Conservation (phyloP, 2,888 invertebrate genomes). For the Napeogenes sylphis region DNA sequence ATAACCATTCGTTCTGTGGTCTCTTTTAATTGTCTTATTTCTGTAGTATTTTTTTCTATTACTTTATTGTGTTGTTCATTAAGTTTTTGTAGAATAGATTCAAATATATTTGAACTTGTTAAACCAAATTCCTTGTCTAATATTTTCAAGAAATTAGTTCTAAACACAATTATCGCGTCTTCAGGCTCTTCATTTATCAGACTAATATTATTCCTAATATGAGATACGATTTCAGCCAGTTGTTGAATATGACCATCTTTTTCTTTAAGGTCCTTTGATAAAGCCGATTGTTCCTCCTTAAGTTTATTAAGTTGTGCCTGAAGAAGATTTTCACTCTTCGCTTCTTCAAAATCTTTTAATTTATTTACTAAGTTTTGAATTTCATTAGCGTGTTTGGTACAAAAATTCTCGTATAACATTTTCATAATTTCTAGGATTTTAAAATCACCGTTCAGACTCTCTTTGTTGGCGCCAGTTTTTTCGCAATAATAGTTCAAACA, state of each 20-base stretch:
- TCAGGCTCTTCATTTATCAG: slow-evolving; percentile 34
- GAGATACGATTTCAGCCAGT: slow-evolving; percentile 39
- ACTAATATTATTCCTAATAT: slow-evolving; percentile 44
- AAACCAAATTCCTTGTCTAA: slow-evolving; percentile 53
- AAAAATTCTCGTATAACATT: slow-evolving; percentile 52
- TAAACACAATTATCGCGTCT: slow-evolving; percentile 41
- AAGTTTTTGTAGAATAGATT: slow-evolving; percentile 43
- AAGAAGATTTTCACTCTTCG: slow-evolving; percentile 37
- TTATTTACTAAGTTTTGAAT: slow-evolving; percentile 61
- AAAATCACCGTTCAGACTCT: slow-evolving; percentile 40
- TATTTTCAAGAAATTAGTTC: slow-evolving; percentile 47
- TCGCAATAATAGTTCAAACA: slow-evolving; percentile 58
- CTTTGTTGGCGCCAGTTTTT: slow-evolving; percentile 47
- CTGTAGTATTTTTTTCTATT: slow-evolving; percentile 38
- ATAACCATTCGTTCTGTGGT: slow-evolving; percentile 40
- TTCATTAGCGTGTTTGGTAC: slow-evolving; percentile 54
- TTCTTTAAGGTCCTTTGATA: slow-evolving; percentile 44
- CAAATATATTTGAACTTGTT: slow-evolving; percentile 44
- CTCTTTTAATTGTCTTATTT: slow-evolving; percentile 43
- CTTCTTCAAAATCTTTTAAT: slow-evolving; percentile 53
- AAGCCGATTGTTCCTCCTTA: slow-evolving; percentile 37
- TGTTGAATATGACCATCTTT: slow-evolving; percentile 41
- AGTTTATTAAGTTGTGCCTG: slow-evolving; percentile 42
- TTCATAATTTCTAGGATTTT: slow-evolving; percentile 64
- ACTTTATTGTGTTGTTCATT: slow-evolving; percentile 43